These are phyloP conservation scores for Drosophila nigromelanica DNA, from an alignment of 1,140 invertebrate species.

Conservation along the genomic window DNA sequence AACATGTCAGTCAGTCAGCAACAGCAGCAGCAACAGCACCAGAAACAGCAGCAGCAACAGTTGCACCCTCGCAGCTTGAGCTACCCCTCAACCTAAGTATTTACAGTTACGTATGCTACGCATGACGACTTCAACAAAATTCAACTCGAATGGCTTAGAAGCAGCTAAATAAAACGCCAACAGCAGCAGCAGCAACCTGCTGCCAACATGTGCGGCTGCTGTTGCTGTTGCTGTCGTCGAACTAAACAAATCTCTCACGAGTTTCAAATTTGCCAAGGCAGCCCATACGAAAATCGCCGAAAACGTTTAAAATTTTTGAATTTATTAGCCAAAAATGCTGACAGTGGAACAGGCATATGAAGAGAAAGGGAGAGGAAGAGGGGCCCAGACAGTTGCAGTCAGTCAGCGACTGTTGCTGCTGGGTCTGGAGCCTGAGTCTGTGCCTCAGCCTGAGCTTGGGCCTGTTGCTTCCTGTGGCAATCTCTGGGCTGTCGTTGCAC, in stretches of 20 bases:
- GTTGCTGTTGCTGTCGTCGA: conserved; percentile 47
- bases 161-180: conserved; percentile 20
- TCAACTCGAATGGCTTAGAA: conserved; percentile 60
- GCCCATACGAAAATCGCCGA: conserved; percentile 43
- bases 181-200: conserved; percentile 24
- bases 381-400: conserved; percentile 19
- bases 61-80: conserved; percentile 27
- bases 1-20: conserved; percentile 76
- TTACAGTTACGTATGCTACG: conserved; percentile 59
- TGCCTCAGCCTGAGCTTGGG: conserved; percentile 20
- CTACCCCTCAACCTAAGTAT: conserved; percentile 31
- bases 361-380: not conserved
- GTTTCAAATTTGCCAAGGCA: conserved; percentile 73
- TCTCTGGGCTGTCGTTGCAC: conserved; percentile 79
- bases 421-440: conserved; percentile 8
- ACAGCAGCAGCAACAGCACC: conserved; percentile 24
- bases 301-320: conserved; percentile 78
- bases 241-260: conserved; percentile 76
- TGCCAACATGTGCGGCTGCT: conserved; percentile 12
- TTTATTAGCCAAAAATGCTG: conserved; percentile 75
- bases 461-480: conserved; percentile 51
- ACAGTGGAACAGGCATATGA: not conserved
- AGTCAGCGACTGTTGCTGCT: conserved; percentile 23
- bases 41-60: conserved; percentile 18
- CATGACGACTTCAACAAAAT: conserved; percentile 35